Percentiles rank a stretch among this genome's conserved stretches.
Evolutionary conservation across 2,113 vertebrate species (phyloP).

Genomic region (Astur gentilis): DNA sequence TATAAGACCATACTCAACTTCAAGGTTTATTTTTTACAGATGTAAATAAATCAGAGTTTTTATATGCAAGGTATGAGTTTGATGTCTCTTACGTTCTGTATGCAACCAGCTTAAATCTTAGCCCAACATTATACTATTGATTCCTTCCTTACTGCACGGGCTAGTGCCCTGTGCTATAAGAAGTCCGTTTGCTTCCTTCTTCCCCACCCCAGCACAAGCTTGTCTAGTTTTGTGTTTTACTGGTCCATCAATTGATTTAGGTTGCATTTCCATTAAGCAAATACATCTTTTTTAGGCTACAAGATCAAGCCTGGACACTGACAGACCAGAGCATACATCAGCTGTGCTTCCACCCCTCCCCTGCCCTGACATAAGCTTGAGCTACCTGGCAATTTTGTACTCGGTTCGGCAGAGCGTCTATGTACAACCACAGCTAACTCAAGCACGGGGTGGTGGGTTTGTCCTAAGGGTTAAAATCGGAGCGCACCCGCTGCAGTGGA

Average conservation of each 20-base stretch:
- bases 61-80: neutral
- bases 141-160: neutral
- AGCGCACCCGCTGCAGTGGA: neutral
- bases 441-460: neutral
- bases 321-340: neutral
- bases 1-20: neutral
- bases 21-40: slow-evolving; percentile 13
- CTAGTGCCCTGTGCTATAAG: neutral
- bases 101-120: neutral
- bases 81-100: neutral
- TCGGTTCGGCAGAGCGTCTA: neutral
- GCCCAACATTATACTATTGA: neutral
- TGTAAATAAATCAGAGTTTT: slow-evolving; percentile 44
- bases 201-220: neutral
- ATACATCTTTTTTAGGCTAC: neutral
- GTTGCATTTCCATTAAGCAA: neutral
- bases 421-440: neutral
- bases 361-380: neutral
- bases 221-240: neutral
- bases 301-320: neutral
- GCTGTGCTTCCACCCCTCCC: neutral
- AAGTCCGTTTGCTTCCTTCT: neutral
- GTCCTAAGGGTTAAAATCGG: neutral
- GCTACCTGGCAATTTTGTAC: neutral
- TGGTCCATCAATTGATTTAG: neutral